Base-by-base conservation (phyloP, 2,888 invertebrate genomes). In the Leptogaster cylindrica region DNA sequence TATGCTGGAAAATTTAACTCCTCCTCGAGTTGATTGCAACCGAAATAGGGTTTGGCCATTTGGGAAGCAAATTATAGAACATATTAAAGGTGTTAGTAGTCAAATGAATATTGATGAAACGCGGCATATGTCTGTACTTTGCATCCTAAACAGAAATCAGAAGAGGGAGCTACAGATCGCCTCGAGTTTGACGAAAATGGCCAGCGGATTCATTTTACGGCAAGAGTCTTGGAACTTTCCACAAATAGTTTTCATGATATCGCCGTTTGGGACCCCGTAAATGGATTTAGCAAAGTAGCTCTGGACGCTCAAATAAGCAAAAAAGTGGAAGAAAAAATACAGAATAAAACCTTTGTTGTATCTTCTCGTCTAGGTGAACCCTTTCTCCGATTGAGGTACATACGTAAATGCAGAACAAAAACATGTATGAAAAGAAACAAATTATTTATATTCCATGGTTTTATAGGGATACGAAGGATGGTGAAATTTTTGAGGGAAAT, bases 291-390 rank as follows among this genome's bases (percentile, higher is more conserved):
- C 10, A 75, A 77, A 79, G 46, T 82, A 82, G 75, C 89, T 86
- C 75, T 83, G 82, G 76, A 77, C 51, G 70, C 82, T 85, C 70
- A 87, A 86, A 78, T 83, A 86, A 76, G 84, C 86, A 78, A 89
- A 86, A 81, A 78, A 66, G 77, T 79, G 1, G 78, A 77, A 14
- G 76, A 79, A 66, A 78, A 78, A 58, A 63, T 81, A 2, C 84
- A 86, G 70, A 89, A 89, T 76, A 89, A 88, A 81, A 89, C 87
- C 1, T 86, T 91, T 69, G 84, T 84, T 73, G 85, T 93, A 2
- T 87, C 89, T 0, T 88, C 88, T n/a, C 87, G 90, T 68, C 79
- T 88, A 71, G 91, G 91, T n/a, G 85, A 87, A 18, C 92, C 92
- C 0, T 92, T 88, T 77, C 81, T 92, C 48, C 85, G 87, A 78